Conservation (phyloP, 2,888 invertebrate genomes). For the Clusia tigrina region DNA sequence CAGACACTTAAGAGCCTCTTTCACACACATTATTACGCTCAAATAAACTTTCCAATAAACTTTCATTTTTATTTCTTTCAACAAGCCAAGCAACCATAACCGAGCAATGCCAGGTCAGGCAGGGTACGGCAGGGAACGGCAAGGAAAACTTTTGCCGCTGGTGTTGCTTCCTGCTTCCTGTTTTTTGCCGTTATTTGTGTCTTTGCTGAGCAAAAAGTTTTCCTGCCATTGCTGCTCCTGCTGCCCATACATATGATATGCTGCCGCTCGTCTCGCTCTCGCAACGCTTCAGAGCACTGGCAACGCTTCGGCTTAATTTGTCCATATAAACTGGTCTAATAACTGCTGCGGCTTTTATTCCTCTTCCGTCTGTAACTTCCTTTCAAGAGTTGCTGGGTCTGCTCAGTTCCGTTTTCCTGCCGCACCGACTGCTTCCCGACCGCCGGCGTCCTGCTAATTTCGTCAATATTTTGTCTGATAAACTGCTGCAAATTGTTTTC, state of each 20-base stretch:
- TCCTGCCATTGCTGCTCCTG: neutral
- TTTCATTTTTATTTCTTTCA: neutral
- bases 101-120: no score
- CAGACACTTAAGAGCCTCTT: no score
- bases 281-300: neutral
- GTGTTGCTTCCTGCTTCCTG: neutral
- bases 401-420: neutral
- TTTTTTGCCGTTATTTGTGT: neutral
- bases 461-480: neutral
- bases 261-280: neutral
- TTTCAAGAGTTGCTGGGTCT: no score
- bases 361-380: neutral
- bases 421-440: neutral
- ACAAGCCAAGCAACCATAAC: no score
- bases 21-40: conserved; percentile 5
- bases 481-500: no score
- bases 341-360: neutral
- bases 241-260: no score
- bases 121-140: no score
- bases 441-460: neutral
- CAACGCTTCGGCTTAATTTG: no score
- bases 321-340: no score
- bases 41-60: conserved; percentile 5
- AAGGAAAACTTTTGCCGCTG: neutral
- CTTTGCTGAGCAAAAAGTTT: neutral